phyloP scores from a whole-genome alignment of 2,113 vertebrate species.

The Hydrolagus affinis region DNA sequence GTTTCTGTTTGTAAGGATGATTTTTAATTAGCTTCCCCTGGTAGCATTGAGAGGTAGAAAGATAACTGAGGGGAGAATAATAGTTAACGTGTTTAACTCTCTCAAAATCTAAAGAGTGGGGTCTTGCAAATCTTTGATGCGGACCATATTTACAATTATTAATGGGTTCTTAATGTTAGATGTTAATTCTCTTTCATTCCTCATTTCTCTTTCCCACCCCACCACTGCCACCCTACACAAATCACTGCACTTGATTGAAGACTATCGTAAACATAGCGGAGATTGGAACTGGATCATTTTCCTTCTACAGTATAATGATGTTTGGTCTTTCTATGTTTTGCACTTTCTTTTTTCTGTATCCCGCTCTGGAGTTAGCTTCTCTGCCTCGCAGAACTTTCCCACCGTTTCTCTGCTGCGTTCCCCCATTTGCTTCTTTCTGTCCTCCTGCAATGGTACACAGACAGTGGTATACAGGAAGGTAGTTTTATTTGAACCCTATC shows the following conservation, averaged over 20 bases:
- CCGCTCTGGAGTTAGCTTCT: slow-evolving; percentile 33
- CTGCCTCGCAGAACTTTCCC: slow-evolving; percentile 34
- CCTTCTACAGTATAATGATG: slow-evolving; percentile 13
- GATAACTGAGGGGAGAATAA: too few species aligned
- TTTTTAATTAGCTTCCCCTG: too few species aligned
- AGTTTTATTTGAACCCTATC: too few species aligned
- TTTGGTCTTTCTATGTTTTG: not conserved
- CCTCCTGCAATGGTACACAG: slow-evolving; percentile 35
- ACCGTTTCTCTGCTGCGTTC: slow-evolving; percentile 34
- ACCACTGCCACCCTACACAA: not conserved
- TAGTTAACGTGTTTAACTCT: too few species aligned
- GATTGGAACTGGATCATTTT: not conserved
- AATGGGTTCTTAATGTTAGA: not conserved
- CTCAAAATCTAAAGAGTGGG: too few species aligned
- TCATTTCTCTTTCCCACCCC: too few species aligned
- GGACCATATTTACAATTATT: not conserved
- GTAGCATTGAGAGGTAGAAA: too few species aligned
- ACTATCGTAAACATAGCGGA: not conserved
- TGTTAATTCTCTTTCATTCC: not conserved
- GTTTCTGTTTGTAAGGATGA: too few species aligned
- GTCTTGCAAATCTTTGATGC: not conserved
- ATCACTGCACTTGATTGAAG: not conserved
- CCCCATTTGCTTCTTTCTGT: slow-evolving; percentile 30
- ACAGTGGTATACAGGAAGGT: not conserved
- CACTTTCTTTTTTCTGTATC: not conserved